Percentiles rank a stretch among this genome's conserved stretches.
Evolutionary conservation across 2,113 vertebrate species (phyloP).

Genomic region (Merops nubicus): DNA sequence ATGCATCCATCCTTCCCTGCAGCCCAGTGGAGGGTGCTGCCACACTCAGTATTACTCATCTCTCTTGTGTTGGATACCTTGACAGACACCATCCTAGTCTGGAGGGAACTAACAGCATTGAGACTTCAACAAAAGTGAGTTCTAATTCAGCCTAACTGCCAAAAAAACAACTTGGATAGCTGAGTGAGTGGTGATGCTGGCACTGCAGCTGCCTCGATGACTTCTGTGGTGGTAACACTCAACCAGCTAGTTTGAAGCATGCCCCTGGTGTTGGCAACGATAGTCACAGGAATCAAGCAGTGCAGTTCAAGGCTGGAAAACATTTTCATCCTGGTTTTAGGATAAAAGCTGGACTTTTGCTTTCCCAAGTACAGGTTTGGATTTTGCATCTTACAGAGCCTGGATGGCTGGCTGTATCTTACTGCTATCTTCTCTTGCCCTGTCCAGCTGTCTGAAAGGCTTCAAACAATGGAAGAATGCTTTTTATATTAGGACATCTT

Average conservation of each 20-base stretch:
- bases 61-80: not conserved
- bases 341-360: not conserved
- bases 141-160: not conserved
- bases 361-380: not conserved
- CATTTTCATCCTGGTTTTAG: not conserved
- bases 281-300: not conserved
- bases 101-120: not conserved
- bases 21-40: not conserved
- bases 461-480: not conserved
- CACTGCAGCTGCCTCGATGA: not conserved
- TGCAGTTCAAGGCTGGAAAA: not conserved
- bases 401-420: not conserved
- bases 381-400: not conserved
- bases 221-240: too few relatives aligned
- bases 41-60: not conserved
- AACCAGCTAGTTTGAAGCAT: not conserved
- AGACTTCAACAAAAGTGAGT: not conserved
- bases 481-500: not conserved
- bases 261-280: fast-evolving
- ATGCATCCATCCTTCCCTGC: not conserved
- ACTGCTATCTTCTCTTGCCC: not conserved
- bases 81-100: not conserved
- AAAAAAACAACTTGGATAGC: not conserved
- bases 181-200: not conserved
- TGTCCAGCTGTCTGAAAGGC: not conserved